Evolutionary conservation across 30 jellyfish, hydroid and myxozoan genomes (phyloP), one percentile per base, ranked within the genome.

Genomic region (Nemopilema nomurai): DNA sequence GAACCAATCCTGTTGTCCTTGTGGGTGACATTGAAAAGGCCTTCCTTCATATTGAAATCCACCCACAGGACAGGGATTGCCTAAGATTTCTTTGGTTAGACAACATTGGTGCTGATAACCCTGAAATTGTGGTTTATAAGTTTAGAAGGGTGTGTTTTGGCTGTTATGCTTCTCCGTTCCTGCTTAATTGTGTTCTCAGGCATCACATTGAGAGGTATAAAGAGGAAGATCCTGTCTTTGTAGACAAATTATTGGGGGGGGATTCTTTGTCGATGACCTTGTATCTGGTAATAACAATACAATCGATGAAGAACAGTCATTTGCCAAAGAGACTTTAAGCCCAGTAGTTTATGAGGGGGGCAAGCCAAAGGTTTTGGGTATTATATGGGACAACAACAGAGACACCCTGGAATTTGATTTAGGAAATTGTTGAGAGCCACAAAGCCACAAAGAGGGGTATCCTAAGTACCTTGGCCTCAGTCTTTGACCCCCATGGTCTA

Each of bases 251-350:
- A 67, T 67, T 29, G 76, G 80, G 75, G 76, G 80, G 75, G 83
- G 90, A 32, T 81, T 81, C 84, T 81, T 81, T 81, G 84, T 41
- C 9, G 85, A 81, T 51, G 90, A 81, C 51, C 32, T 81, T 8
- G 85, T 81, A 52, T 66, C 90, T 20, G 84, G 90, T 49, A 28
- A 84, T 66, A 18, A 8, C 20, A 78, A 72, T 67, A 49, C 87
- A n/a, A 71, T 63, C 62, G 1, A 52, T 18, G 86, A 53, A 57
- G 92, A 83, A 67, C 86, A 74, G 71, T 69, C 86, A 1, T 51
- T 7, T 83, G 86, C 87, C 27, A 29, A 83, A 63, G 87, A 83
- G 27, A 82, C 86, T 0, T 33, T 71, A 70, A 86, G 92, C 49
- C 29, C 80, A 41, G 57, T 41, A 68, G 69, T 32, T 18, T 41